Evolutionary conservation across 2,888 invertebrate genomes (phyloP).

Genomic region (Leucania comma): DNA sequence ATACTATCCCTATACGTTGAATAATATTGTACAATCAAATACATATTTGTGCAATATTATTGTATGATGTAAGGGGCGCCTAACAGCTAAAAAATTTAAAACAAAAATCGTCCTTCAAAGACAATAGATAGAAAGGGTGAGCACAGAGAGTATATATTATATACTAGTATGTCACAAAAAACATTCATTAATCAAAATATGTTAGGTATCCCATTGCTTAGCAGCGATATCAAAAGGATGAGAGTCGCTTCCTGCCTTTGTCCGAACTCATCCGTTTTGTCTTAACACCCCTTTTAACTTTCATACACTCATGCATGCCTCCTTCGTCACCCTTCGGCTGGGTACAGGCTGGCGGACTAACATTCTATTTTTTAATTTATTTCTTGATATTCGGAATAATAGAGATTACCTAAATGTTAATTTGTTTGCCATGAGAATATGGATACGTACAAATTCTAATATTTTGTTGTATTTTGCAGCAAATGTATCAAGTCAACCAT

Average conservation of each 20-base stretch:
- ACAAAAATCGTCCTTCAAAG: slow-evolving; percentile 51
- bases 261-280: slow-evolving; percentile 90
- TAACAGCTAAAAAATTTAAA: slow-evolving; percentile 35
- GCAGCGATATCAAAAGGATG: slow-evolving; percentile 84
- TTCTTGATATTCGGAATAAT: too few species aligned
- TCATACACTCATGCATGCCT: slow-evolving; percentile 85
- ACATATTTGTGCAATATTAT: too few species aligned
- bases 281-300: slow-evolving; percentile 90
- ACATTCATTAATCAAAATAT: slow-evolving; percentile 88
- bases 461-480: too few species aligned
- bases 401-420: too few species aligned
- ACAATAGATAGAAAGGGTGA: slow-evolving; percentile 55
- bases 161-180: slow-evolving; percentile 51
- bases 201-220: slow-evolving; percentile 83
- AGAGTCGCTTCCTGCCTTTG: slow-evolving; percentile 89
- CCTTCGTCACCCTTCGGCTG: slow-evolving; percentile 75
- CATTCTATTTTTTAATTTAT: not conserved
- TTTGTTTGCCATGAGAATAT: too few species aligned
- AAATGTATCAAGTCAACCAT: too few species aligned
- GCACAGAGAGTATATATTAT: slow-evolving; percentile 12
- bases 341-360: slow-evolving; percentile 34
- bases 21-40: too few species aligned
- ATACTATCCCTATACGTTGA: too few species aligned
- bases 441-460: too few species aligned
- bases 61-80: too few species aligned